These are phyloP conservation scores for Branchellion lobata DNA, from an alignment of 2,888 invertebrate genomes.

Conservation along the genomic window DNA sequence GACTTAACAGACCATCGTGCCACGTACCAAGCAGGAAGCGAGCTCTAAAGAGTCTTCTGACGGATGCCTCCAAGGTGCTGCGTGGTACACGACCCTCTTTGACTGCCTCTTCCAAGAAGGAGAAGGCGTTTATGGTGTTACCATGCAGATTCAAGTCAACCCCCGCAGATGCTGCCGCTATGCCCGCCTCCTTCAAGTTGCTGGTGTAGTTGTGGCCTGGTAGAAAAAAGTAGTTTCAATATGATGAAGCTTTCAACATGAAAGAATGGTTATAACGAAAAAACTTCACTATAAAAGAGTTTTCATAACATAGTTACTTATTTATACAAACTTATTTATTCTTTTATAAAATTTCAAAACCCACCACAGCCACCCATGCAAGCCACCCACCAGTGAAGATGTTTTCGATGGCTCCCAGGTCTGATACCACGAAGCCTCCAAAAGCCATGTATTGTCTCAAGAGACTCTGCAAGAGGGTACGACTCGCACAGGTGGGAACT, in stretches of 20 bases:
- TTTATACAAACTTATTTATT: too few species aligned
- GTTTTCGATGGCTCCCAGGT: conserved; percentile 57
- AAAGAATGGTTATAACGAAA: too few species aligned
- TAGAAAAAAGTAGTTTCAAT: too few species aligned
- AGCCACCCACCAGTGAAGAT: conserved; percentile 53
- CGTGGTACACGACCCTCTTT: conserved; percentile 17
- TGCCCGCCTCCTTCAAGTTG: not conserved
- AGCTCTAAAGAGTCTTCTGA: conserved; percentile 52
- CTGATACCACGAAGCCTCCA: conserved; percentile 58
- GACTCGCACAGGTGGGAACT: not conserved
- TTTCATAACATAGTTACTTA: too few species aligned
- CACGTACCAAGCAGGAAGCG: conserved; percentile 53
- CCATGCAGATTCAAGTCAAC: not conserved
- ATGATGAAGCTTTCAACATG: too few species aligned
- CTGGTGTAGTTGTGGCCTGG: not conserved
- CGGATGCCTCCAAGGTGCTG: not conserved
- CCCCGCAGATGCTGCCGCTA: not conserved
- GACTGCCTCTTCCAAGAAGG: conserved; percentile 39
- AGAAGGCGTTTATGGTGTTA: not conserved
- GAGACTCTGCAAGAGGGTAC: not conserved
- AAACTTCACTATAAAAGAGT: too few species aligned
- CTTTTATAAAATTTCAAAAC: too few species aligned
- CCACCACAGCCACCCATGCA: too few species aligned
- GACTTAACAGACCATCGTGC: conserved; percentile 51
- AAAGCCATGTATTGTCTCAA: conserved; percentile 49